These are phyloP conservation scores for Papilio helenus DNA, from an alignment of 1,140 invertebrate species.

Conservation along the genomic window DNA sequence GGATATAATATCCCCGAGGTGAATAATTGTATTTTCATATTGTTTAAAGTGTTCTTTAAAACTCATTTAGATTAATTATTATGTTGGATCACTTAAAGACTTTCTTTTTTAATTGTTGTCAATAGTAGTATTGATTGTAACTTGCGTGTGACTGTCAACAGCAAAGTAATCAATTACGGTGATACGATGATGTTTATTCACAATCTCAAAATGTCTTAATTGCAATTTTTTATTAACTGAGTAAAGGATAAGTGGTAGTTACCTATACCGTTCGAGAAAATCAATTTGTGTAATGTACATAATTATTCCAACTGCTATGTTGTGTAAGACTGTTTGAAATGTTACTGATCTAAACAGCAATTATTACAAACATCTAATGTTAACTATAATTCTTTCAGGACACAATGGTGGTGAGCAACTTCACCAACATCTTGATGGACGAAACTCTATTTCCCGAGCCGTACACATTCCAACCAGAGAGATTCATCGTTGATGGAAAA, in stretches of 20 bases:
- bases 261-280: too few relatives aligned
- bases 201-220: too few relatives aligned
- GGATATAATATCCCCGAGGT: constrained; percentile 91
- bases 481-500: constrained; percentile 89
- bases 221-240: too few relatives aligned
- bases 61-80: background rate
- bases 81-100: background rate
- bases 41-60: constrained; percentile 5
- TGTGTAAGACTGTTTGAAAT: too few relatives aligned
- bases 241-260: too few relatives aligned
- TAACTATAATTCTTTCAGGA: constrained; percentile 82
- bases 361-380: background rate
- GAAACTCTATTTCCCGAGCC: constrained; percentile 88
- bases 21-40: background rate
- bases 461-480: constrained; percentile 89
- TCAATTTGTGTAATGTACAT: too few relatives aligned
- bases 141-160: too few relatives aligned
- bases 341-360: background rate
- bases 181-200: too few relatives aligned
- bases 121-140: too few relatives aligned
- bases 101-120: background rate
- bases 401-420: constrained; percentile 93
- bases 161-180: too few relatives aligned
- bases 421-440: constrained; percentile 89
- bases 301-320: too few relatives aligned